Conservation (phyloP, 2,113 vertebrate genomes). For the Colistium nudipinnis region DNA sequence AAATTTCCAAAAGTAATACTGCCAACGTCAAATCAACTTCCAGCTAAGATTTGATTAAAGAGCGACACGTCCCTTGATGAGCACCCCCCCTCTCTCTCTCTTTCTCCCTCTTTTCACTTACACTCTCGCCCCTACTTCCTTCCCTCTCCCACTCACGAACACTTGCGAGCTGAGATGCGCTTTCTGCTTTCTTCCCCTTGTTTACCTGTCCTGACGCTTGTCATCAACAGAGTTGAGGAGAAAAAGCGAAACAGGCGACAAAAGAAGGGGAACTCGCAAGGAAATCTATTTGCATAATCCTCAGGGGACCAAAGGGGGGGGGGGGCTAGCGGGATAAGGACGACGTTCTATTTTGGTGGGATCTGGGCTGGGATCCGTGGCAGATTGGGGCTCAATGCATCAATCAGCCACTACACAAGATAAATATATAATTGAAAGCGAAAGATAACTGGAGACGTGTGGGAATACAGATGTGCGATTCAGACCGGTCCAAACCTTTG, state of each 20-base stretch:
- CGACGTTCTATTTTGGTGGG: conserved; percentile 67
- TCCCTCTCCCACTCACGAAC: background rate
- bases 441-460: conserved; percentile 23
- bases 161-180: background rate
- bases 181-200: background rate
- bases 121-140: background rate
- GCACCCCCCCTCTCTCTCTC: background rate
- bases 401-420: conserved; percentile 60
- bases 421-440: conserved; percentile 65
- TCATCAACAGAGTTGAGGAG: background rate
- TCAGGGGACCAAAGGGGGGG: conserved; percentile 6
- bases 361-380: conserved; percentile 58
- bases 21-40: conserved; percentile 61
- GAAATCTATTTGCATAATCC: conserved; percentile 65
- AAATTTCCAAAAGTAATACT: conserved; percentile 42
- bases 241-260: conserved; percentile 13
- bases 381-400: conserved; percentile 45
- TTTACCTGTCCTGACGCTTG: conserved; percentile 29
- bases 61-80: conserved; percentile 29
- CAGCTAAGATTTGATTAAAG: conserved; percentile 64
- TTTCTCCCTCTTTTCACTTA: background rate
- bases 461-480: conserved; percentile 53
- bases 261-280: conserved; percentile 36
- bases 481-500: conserved; percentile 34
- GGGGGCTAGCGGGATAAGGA: conserved; percentile 48